These are phyloP conservation scores for Camponotus floridanus DNA, from an alignment of 1,140 invertebrate species.

Conservation along the genomic window DNA sequence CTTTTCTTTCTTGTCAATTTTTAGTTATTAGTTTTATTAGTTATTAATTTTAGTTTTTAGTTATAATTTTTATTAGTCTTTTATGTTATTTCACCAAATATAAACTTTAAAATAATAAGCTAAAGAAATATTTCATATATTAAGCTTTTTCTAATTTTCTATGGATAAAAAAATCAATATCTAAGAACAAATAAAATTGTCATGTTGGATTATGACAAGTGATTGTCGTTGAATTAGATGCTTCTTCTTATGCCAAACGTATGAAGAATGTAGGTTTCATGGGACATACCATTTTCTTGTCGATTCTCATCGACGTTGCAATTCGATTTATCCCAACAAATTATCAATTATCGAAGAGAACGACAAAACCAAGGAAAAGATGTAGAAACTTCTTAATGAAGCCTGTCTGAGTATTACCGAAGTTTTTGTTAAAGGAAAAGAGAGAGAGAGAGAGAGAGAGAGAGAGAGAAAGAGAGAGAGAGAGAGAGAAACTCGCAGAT, in stretches of 20 bases:
- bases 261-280: constrained; percentile 20
- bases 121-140: background rate
- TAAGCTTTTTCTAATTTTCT: background rate
- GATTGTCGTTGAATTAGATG: constrained; percentile 12
- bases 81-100: background rate
- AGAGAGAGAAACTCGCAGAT: background rate
- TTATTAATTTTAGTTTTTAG: too few species aligned
- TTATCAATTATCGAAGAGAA: constrained; percentile 22
- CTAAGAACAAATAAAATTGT: constrained; percentile 31
- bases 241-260: constrained; percentile 13
- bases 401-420: constrained; percentile 23
- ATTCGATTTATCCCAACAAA: constrained; percentile 14
- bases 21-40: too few species aligned
- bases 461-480: too few species aligned
- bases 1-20: background rate
- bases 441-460: too few species aligned
- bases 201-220: background rate
- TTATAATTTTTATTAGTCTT: too few species aligned
- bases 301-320: constrained; percentile 22
- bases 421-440: background rate
- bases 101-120: background rate
- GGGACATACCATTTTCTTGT: background rate
- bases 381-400: constrained; percentile 33
- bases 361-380: background rate
- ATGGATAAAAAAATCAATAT: background rate